A percentile compares a stretch with the other conserved stretches of the same genome.
phyloP scores from a whole-genome alignment of 1,140 invertebrate species.

The Nebria ingens region DNA sequence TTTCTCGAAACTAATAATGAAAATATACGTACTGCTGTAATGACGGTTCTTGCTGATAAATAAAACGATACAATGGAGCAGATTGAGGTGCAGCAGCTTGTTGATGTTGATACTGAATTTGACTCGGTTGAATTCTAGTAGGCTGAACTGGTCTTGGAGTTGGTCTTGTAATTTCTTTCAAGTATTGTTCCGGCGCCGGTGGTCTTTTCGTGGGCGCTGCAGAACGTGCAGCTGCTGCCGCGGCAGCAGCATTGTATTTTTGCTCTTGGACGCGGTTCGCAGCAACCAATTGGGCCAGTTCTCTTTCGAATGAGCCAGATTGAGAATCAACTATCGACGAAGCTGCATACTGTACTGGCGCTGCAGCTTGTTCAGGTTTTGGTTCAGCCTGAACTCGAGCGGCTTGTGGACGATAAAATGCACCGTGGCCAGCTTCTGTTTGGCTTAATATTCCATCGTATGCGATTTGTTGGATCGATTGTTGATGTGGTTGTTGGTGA shows the following conservation, averaged over 20 bases:
- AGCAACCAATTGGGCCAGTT: conserved; percentile 1
- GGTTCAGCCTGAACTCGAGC: background rate
- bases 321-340: background rate
- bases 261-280: background rate
- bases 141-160: background rate
- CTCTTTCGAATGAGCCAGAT: background rate
- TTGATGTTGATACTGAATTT: background rate
- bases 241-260: background rate
- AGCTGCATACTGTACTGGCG: background rate
- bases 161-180: conserved; percentile 1
- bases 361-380: background rate
- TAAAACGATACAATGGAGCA: background rate
- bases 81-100: background rate
- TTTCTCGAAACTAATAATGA: background rate
- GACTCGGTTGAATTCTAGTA: background rate
- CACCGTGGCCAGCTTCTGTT: background rate
- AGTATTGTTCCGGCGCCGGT: background rate
- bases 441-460: background rate
- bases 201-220: background rate
- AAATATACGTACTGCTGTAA: background rate
- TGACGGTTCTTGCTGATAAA: background rate
- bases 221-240: background rate
- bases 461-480: background rate
- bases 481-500: background rate
- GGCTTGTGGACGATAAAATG: background rate